Evolutionary conservation across 2,888 invertebrate species (phyloP).

Genomic region (Embidobia sp.): DNA sequence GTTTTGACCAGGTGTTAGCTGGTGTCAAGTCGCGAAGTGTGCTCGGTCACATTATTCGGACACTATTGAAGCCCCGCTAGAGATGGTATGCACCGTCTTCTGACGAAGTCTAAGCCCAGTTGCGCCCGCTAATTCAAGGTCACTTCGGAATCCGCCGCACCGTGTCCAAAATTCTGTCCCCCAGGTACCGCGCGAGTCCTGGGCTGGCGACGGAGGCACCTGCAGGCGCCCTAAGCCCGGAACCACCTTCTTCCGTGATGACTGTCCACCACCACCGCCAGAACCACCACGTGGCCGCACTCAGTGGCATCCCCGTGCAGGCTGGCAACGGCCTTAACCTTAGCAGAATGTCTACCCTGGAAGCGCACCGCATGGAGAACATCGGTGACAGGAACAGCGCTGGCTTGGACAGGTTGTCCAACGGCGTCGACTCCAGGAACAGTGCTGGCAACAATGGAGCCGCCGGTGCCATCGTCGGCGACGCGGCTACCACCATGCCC

Average conservation of each 20-base stretch:
- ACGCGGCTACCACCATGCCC: constrained; percentile 80
- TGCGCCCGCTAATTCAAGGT: constrained; percentile 9
- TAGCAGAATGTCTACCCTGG: constrained; percentile 77
- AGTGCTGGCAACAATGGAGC: constrained; percentile 37
- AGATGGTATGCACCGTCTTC: constrained; percentile 7
- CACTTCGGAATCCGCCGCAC: constrained; percentile 38
- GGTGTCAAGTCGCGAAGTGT: too few species aligned
- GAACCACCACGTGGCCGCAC: constrained; percentile 80
- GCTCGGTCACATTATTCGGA: too few species aligned
- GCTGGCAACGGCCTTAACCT: constrained; percentile 77
- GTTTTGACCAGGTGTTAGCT: too few species aligned
- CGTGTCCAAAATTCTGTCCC: constrained; percentile 79
- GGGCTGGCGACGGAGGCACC: constrained; percentile 79
- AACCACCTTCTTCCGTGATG: constrained; percentile 77
- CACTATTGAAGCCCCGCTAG: not conserved
- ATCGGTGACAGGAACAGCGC: constrained; percentile 71
- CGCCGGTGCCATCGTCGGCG: constrained; percentile 67
- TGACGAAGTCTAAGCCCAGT: constrained; percentile 6
- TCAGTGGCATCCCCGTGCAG: constrained; percentile 77
- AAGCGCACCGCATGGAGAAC: constrained; percentile 73
- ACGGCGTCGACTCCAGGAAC: constrained; percentile 72
- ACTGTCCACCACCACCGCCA: constrained; percentile 78
- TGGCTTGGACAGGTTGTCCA: constrained; percentile 71
- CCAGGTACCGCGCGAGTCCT: constrained; percentile 76
- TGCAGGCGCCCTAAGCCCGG: constrained; percentile 77